A percentile compares a stretch with the other conserved stretches of the same genome.
Conservation (phyloP, 2,113 vertebrate genomes). For the Myxocyprinus asiaticus region DNA sequence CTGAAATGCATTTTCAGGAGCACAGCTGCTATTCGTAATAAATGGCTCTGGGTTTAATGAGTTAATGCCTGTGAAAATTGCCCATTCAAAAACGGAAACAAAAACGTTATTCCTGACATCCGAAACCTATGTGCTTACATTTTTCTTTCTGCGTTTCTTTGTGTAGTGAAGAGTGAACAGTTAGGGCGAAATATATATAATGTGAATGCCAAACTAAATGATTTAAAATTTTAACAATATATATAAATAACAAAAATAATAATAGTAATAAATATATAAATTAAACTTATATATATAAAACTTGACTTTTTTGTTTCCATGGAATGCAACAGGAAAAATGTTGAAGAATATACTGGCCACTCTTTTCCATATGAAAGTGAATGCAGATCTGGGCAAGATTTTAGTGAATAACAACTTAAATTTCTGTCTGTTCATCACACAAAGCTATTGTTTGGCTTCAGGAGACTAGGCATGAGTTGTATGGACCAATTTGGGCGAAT, state of each 20-base stretch:
- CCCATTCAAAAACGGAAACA: conserved; percentile 11
- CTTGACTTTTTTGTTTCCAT: neutral
- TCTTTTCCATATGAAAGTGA: no score
- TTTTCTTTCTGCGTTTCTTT: neutral
- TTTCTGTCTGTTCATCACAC: no score
- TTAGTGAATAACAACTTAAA: no score
- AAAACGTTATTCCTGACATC: neutral
- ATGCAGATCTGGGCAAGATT: no score
- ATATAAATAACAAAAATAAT: neutral
- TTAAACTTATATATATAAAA: neutral
- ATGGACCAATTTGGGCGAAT: no score
- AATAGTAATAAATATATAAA: no score
- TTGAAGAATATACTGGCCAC: no score
- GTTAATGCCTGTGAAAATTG: conserved; percentile 33
- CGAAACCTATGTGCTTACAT: neutral
- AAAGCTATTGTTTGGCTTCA: no score
- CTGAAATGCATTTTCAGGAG: conserved; percentile 37
- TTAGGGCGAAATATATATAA: neutral
- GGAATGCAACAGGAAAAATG: no score
- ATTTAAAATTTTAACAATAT: neutral
- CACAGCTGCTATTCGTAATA: conserved; percentile 12
- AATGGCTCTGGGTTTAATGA: conserved; percentile 30
- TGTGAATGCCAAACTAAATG: neutral
- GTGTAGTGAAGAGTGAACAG: neutral
- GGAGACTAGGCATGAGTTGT: no score